Conservation (phyloP, 2,888 invertebrate genomes). For the Lithosia quadra region DNA sequence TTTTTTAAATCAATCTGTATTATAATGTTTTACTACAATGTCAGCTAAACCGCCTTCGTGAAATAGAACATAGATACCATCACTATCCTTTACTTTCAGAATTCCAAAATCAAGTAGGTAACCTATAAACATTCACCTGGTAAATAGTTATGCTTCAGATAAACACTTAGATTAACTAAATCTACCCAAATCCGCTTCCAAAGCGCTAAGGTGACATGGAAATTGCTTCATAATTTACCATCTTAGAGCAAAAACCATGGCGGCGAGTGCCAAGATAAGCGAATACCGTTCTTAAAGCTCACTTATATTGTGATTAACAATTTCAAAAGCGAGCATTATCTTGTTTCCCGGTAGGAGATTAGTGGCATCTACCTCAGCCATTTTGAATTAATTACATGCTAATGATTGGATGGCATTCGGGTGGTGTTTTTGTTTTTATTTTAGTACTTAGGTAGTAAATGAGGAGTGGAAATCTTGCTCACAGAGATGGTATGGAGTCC, state of each 20-base stretch:
- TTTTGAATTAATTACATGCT: constrained; percentile 12
- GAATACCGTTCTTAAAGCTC: constrained; percentile 29
- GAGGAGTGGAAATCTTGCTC: no score
- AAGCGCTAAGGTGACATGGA: constrained; percentile 13
- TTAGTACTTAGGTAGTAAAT: no score
- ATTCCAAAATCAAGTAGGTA: neutral
- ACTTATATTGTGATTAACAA: constrained; percentile 48
- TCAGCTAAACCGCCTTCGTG: no score
- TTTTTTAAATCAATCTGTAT: no score
- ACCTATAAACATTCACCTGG: neutral
- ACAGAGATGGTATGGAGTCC: no score
- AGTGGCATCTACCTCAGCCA: constrained; percentile 8
- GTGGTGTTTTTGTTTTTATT: neutral
- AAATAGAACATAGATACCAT: no score
- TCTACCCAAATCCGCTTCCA: constrained; percentile 15
- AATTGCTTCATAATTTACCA: constrained; percentile 25
- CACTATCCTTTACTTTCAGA: neutral
- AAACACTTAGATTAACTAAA: constrained; percentile 9
- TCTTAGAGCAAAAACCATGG: constrained; percentile 18
- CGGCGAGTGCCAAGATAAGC: constrained; percentile 35
- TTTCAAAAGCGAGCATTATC: constrained; percentile 30
- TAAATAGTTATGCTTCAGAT: neutral
- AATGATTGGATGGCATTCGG: neutral
- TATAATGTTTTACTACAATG: no score
- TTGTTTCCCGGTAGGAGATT: constrained; percentile 16